Evolutionary conservation across 92 coral and sea anemone genomes (phyloP).

Genomic region (Parazoanthus swiftii): DNA sequence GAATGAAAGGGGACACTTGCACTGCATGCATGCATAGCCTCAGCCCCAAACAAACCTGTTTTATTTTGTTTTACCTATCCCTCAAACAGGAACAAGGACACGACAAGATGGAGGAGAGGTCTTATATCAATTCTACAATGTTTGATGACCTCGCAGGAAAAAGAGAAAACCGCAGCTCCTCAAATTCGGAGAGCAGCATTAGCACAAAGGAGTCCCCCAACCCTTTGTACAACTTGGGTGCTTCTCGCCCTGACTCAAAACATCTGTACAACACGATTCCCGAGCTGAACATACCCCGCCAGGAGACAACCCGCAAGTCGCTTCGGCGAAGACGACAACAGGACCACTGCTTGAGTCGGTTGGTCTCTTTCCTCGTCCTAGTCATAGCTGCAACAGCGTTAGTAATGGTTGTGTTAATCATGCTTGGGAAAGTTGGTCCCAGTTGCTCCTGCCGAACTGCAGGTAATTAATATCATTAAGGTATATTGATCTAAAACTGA

Average conservation of each 20-base stretch:
- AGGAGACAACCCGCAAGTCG: neutral
- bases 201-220: constrained; percentile 3
- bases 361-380: neutral
- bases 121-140: constrained; percentile 30
- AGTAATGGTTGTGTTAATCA: constrained; percentile 20
- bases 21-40: neutral
- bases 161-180: neutral
- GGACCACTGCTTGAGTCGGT: neutral
- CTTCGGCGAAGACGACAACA: neutral
- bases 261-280: constrained; percentile 32
- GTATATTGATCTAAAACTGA: neutral
- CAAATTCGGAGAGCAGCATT: neutral
- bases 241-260: constrained; percentile 9
- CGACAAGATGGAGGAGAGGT: constrained; percentile 19
- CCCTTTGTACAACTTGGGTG: constrained; percentile 2
- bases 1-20: neutral
- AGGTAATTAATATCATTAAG: neutral
- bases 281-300: neutral
- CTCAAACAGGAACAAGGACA: constrained; percentile 4
- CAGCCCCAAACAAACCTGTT: neutral
- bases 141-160: constrained; percentile 6
- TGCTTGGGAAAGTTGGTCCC: constrained; percentile 34
- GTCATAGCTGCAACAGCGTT: constrained; percentile 20
- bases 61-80: neutral
- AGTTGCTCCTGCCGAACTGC: constrained; percentile 12